Percentiles rank a stretch among this genome's conserved stretches.
phyloP scores from a whole-genome alignment of 30 jellyfish, hydroid and myxozoan genomes.

The Pseudorhiza aurosa region DNA sequence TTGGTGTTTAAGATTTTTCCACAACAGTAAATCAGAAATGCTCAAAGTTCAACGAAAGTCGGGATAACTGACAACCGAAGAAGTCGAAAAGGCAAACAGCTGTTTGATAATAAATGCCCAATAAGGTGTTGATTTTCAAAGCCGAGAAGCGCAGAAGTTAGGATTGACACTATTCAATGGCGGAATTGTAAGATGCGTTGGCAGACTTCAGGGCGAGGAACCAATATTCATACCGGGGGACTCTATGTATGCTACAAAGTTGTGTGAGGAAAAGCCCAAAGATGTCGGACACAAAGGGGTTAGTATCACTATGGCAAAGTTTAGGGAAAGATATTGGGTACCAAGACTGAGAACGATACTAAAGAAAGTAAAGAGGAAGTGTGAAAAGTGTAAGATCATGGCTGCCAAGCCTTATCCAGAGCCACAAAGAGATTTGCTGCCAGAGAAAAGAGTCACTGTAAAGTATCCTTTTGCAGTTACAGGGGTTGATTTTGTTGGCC shows the following conservation, averaged over 20 bases:
- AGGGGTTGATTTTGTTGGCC: conserved; percentile 62
- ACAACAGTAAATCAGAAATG: background rate
- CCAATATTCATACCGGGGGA: conserved; percentile 35
- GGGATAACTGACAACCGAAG: conserved; percentile 53
- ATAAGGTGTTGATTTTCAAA: conserved; percentile 8
- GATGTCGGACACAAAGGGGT: conserved; percentile 47
- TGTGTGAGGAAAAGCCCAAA: conserved; percentile 28
- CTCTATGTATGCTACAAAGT: conserved; percentile 14
- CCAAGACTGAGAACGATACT: conserved; percentile 35
- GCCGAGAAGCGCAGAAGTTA: conserved; percentile 32
- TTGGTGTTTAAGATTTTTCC: conserved; percentile 23
- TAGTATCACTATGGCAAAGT: conserved; percentile 28
- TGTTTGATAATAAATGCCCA: conserved; percentile 2
- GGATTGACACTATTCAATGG: conserved; percentile 9
- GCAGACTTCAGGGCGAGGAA: conserved; percentile 43
- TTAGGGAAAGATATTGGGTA: conserved; percentile 43
- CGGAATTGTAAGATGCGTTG: conserved; percentile 31
- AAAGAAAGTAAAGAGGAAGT: conserved; percentile 19
- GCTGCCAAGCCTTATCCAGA: conserved; percentile 46
- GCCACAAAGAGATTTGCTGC: conserved; percentile 20
- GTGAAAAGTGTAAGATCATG: conserved; percentile 50
- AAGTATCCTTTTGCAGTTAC: conserved; percentile 55
- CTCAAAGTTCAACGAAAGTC: background rate
- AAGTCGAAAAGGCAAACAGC: conserved; percentile 14
- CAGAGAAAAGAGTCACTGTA: conserved; percentile 20